A percentile compares a stretch with the other conserved stretches of the same genome.
These are phyloP conservation scores for Torymus aiolomorphi DNA, from an alignment of 2,888 invertebrate genomes.

Conservation along the genomic window DNA sequence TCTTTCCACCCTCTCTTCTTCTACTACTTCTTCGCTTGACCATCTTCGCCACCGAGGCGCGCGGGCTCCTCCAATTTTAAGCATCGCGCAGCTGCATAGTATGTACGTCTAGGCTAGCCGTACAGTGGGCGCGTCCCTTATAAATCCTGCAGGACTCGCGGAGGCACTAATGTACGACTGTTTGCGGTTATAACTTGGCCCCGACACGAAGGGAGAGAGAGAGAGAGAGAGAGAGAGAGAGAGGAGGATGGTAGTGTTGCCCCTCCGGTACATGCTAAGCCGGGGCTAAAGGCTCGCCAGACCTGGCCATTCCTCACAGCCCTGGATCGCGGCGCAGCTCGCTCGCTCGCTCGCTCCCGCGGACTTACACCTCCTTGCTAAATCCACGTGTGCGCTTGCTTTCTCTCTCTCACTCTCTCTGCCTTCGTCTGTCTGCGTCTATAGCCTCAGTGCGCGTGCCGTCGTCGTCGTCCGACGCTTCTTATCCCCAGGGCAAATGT, in stretches of 20 bases:
- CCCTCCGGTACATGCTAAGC: constrained; percentile 72
- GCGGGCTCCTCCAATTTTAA: constrained; percentile 29
- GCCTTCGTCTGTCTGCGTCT: neutral
- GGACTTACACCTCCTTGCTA: constrained; percentile 67
- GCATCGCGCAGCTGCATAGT: constrained; percentile 10
- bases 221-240: neutral
- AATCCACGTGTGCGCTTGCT: constrained; percentile 35
- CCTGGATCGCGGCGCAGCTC: constrained; percentile 62
- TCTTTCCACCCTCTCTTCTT: neutral
- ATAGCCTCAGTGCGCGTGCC: constrained; percentile 20
- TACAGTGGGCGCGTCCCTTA: constrained; percentile 46
- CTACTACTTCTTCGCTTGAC: neutral
- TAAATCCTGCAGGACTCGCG: constrained; percentile 74
- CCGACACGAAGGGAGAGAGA: constrained; percentile 72
- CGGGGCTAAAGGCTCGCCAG: constrained; percentile 74
- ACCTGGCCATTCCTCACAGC: constrained; percentile 75
- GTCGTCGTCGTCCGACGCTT: constrained; percentile 71
- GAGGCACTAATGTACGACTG: constrained; percentile 76
- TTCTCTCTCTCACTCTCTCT: constrained; percentile 22
- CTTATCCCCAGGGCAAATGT: constrained; percentile 72
- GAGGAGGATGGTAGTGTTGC: constrained; percentile 71
- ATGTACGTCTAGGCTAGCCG: constrained; percentile 16
- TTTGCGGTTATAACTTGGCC: constrained; percentile 76
- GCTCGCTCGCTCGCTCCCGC: constrained; percentile 62
- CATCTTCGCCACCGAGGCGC: neutral